Evolutionary conservation across 35 echinoderm and acorn worm species (phyloP).

Genomic region (Patiria miniata): DNA sequence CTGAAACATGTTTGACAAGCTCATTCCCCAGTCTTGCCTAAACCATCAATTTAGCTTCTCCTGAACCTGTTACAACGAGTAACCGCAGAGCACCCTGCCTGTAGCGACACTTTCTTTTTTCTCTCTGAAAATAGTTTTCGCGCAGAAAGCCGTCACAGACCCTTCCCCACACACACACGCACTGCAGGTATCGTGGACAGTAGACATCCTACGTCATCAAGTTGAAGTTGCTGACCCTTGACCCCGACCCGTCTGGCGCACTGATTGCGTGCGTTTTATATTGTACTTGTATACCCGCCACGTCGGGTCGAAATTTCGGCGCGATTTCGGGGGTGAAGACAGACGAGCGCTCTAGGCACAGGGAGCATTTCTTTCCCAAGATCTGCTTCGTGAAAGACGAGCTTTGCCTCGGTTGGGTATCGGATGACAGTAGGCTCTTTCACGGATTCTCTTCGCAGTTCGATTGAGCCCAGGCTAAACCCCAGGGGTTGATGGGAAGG

Average conservation of each 20-base stretch:
- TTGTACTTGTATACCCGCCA: conserved; percentile 3
- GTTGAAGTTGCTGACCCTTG: conserved; percentile 11
- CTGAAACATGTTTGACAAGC: no score
- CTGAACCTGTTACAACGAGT: no score
- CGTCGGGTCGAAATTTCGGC: conserved; percentile 7
- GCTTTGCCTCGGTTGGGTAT: conserved; percentile 2
- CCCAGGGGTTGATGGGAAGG: conserved; percentile 20
- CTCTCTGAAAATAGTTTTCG: no score
- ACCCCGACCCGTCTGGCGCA: background rate
- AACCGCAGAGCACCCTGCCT: no score
- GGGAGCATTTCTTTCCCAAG: background rate
- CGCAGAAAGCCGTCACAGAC: no score
- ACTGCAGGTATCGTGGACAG: background rate
- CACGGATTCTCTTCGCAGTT: background rate
- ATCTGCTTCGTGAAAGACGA: background rate
- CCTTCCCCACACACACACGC: background rate
- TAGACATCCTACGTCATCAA: conserved; percentile 5
- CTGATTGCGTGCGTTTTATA: conserved; percentile 7
- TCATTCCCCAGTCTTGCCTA: no score
- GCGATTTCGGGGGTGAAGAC: background rate
- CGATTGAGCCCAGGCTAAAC: conserved; percentile 1
- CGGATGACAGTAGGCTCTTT: conserved; percentile 6
- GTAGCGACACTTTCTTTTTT: no score
- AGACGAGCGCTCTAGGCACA: background rate
- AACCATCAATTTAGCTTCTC: no score